Percentiles rank a stretch among this genome's conserved stretches.
These are phyloP conservation scores for Mustela nigripes DNA, from an alignment of 2,113 vertebrate species.

Conservation along the genomic window DNA sequence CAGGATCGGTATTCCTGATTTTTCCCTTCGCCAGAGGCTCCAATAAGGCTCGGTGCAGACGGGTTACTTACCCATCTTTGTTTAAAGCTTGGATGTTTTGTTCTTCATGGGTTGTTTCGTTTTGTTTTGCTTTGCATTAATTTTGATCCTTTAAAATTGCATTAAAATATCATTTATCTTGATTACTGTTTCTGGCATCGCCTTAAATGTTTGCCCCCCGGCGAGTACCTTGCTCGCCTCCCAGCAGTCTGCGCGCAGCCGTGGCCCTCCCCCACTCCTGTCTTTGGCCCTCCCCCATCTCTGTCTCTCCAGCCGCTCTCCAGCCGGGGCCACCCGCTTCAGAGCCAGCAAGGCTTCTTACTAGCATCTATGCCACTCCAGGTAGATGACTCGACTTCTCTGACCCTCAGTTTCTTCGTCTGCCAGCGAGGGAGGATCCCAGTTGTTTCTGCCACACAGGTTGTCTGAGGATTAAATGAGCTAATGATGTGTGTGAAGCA, in stretches of 20 bases:
- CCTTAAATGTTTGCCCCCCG: not conserved
- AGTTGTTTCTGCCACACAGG: not conserved
- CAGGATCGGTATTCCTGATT: not conserved
- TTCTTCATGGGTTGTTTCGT: not conserved
- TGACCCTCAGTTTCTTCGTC: not conserved
- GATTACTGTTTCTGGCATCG: not conserved
- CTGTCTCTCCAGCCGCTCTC: not conserved
- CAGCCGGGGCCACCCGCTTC: not conserved
- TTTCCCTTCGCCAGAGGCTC: not conserved
- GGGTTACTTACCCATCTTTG: not conserved
- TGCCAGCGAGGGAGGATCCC: rapidly evolving
- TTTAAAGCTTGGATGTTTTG: not conserved
- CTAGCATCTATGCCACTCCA: not conserved
- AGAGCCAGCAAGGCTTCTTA: not conserved
- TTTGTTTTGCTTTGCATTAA: not conserved
- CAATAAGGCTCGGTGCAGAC: rapidly evolving
- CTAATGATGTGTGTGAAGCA: not conserved
- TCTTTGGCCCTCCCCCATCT: not conserved
- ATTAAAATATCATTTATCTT: not conserved
- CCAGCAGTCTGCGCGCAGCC: rapidly evolving
- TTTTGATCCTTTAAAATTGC: not conserved
- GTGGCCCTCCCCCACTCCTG: too few species aligned
- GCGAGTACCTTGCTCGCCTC: not conserved
- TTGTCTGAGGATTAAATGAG: not conserved
- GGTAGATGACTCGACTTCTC: not conserved